Percentiles rank a stretch among this genome's conserved stretches.
Evolutionary conservation across 2,888 invertebrate genomes (phyloP).

Genomic region (Leucophenga maculata): DNA sequence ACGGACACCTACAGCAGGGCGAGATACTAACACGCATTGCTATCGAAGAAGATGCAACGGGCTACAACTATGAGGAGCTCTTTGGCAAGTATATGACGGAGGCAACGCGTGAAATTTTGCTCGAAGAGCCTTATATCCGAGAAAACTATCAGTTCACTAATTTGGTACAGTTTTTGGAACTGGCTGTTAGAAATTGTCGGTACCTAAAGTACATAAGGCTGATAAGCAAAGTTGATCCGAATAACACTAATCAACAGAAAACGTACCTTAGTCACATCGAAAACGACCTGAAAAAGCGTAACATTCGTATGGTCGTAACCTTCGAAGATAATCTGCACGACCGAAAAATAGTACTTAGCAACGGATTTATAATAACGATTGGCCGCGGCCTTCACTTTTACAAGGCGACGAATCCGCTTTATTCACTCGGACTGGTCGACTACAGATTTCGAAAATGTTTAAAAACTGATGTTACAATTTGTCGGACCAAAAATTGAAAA

Average conservation of each 20-base stretch:
- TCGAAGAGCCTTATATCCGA: slow-evolving; percentile 91
- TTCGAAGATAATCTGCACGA: slow-evolving; percentile 88
- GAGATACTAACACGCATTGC: slow-evolving; percentile 82
- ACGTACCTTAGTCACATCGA: slow-evolving; percentile 77
- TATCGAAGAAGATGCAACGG: slow-evolving; percentile 83
- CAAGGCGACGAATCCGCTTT: slow-evolving; percentile 83
- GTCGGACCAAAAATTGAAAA: slow-evolving; percentile 60
- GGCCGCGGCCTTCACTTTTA: slow-evolving; percentile 92
- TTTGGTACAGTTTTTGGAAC: slow-evolving; percentile 86
- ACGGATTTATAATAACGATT: slow-evolving; percentile 94
- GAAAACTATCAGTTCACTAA: slow-evolving; percentile 91
- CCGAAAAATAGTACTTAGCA: slow-evolving; percentile 88
- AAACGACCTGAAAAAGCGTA: slow-evolving; percentile 76
- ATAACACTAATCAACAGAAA: slow-evolving; percentile 74
- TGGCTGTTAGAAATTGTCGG: slow-evolving; percentile 80
- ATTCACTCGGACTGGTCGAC: slow-evolving; percentile 82
- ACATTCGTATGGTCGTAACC: slow-evolving; percentile 76
- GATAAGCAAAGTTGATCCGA: slow-evolving; percentile 76
- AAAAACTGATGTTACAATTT: slow-evolving; percentile 89
- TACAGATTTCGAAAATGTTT: slow-evolving; percentile 85
- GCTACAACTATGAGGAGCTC: slow-evolving; percentile 83
- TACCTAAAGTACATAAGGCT: slow-evolving; percentile 77
- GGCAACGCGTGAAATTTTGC: slow-evolving; percentile 78
- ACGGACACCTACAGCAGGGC: slow-evolving; percentile 80
- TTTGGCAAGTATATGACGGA: slow-evolving; percentile 87